These are phyloP conservation scores for Ligdia adustata DNA, from an alignment of 2,888 invertebrate genomes.

Conservation along the genomic window DNA sequence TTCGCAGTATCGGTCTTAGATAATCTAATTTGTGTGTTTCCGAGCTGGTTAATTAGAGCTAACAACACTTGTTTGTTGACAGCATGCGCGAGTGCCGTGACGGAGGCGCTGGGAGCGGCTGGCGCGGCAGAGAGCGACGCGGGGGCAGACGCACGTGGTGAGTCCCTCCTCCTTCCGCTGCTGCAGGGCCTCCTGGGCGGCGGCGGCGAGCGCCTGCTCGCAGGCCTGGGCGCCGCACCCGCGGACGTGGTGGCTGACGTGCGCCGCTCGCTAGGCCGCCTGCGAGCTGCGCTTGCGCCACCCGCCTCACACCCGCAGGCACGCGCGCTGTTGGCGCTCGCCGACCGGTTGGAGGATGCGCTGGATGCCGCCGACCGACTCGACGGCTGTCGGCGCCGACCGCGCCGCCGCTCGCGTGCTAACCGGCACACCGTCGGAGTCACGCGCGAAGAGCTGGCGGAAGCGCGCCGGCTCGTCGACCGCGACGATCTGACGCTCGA, in stretches of 20 bases:
- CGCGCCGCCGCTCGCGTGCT: slow-evolving; percentile 85
- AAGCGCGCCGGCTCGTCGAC: slow-evolving; percentile 90
- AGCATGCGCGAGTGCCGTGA: slow-evolving; percentile 77
- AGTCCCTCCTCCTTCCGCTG: slow-evolving; percentile 88
- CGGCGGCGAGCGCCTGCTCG: slow-evolving; percentile 67
- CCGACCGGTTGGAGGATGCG: slow-evolving; percentile 87
- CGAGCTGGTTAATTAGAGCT: too few relatives aligned
- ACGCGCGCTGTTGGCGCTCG: slow-evolving; percentile 86
- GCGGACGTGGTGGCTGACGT: slow-evolving; percentile 89
- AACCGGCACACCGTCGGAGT: slow-evolving; percentile 93
- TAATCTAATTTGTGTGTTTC: not conserved
- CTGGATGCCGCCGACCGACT: slow-evolving; percentile 69
- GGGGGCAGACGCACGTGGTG: slow-evolving; percentile 84
- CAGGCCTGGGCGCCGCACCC: slow-evolving; percentile 77
- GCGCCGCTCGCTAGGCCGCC: slow-evolving; percentile 88
- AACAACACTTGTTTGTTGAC: too few relatives aligned
- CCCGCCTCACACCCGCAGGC: slow-evolving; percentile 79
- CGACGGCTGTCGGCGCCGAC: slow-evolving; percentile 67
- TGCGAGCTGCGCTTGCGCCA: slow-evolving; percentile 88
- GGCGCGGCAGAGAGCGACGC: slow-evolving; percentile 54
- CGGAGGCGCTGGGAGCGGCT: slow-evolving; percentile 71
- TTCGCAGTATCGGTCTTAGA: too few relatives aligned
- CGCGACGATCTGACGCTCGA: slow-evolving; percentile 57
- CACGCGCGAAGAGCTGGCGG: slow-evolving; percentile 90
- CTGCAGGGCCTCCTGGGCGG: slow-evolving; percentile 87